Percentiles rank a stretch among this genome's conserved stretches.
phyloP scores from a whole-genome alignment of 2,797 vertebrate species.

The Dermochelys coriacea region DNA sequence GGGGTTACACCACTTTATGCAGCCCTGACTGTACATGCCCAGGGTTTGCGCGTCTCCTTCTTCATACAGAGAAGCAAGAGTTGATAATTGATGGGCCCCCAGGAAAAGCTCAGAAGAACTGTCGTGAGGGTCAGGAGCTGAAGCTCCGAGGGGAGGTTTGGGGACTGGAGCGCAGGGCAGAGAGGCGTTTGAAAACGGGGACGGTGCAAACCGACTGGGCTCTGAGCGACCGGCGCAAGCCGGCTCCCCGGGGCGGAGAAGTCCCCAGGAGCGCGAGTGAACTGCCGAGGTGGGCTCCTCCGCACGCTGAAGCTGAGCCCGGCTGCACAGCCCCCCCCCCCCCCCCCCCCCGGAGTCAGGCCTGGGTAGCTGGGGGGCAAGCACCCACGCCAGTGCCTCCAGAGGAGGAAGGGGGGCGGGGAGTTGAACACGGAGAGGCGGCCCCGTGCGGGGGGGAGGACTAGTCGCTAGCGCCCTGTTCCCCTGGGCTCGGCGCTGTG shows the following conservation, averaged over 20 bases:
- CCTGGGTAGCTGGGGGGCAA: background rate
- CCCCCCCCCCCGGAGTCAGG: background rate
- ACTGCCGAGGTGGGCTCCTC: background rate
- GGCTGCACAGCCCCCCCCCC: background rate
- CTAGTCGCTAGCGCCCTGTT: background rate
- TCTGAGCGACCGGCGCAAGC: background rate
- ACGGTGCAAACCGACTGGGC: background rate
- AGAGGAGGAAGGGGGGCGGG: background rate
- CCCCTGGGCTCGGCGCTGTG: fast-evolving
- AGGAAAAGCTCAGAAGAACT: background rate
- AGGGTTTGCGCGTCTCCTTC: background rate
- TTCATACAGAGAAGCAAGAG: background rate
- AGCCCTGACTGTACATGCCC: background rate
- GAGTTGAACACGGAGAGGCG: too few species aligned
- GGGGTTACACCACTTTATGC: background rate
- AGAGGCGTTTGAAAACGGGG: background rate
- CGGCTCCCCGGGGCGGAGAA: background rate
- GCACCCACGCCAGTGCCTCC: background rate
- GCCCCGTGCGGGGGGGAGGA: background rate
- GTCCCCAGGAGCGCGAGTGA: background rate
- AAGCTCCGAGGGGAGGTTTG: background rate
- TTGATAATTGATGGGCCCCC: background rate
- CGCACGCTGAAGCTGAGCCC: background rate
- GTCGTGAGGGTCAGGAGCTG: background rate
- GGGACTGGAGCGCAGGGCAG: background rate